Conservation (phyloP, 2,113 vertebrate genomes). For the Pelobates fuscus region DNA sequence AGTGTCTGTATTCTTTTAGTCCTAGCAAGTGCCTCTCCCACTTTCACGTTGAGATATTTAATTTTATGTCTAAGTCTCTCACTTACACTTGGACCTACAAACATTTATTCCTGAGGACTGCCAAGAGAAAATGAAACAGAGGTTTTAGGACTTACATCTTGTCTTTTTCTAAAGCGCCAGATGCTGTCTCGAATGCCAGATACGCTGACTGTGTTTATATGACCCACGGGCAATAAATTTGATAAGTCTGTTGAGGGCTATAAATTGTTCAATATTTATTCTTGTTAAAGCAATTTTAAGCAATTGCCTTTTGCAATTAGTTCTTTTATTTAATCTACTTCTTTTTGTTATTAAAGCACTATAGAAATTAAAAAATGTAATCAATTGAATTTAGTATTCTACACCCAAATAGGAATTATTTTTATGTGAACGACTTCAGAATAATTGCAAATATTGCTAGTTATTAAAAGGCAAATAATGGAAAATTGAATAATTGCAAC, state of each 20-base stretch:
- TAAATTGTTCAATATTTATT: slow-evolving; percentile 57
- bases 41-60: too few relatives aligned
- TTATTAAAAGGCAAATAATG: slow-evolving; percentile 12
- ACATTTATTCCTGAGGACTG: not conserved
- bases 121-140: not conserved
- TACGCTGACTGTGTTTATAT: slow-evolving; percentile 47
- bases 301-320: slow-evolving; percentile 49
- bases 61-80: too few relatives aligned
- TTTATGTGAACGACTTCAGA: slow-evolving; percentile 20
- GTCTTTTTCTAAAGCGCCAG: slow-evolving; percentile 48
- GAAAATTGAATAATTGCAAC: slow-evolving; percentile 45
- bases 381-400: slow-evolving; percentile 46
- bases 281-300: slow-evolving; percentile 51
- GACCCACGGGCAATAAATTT: slow-evolving; percentile 54
- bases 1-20: too few relatives aligned
- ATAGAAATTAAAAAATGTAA: slow-evolving; percentile 33
- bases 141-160: not conserved
- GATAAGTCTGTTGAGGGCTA: slow-evolving; percentile 48
- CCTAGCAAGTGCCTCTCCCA: too few relatives aligned
- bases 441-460: slow-evolving; percentile 27
- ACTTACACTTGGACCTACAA: not conserved
- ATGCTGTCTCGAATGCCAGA: slow-evolving; percentile 27
- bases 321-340: slow-evolving; percentile 25
- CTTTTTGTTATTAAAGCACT: slow-evolving; percentile 37
- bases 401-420: slow-evolving; percentile 30